A percentile compares a stretch with the other conserved stretches of the same genome.
phyloP scores from a whole-genome alignment of 2,888 invertebrate genomes.

The Drosophila atroscutellata region DNA sequence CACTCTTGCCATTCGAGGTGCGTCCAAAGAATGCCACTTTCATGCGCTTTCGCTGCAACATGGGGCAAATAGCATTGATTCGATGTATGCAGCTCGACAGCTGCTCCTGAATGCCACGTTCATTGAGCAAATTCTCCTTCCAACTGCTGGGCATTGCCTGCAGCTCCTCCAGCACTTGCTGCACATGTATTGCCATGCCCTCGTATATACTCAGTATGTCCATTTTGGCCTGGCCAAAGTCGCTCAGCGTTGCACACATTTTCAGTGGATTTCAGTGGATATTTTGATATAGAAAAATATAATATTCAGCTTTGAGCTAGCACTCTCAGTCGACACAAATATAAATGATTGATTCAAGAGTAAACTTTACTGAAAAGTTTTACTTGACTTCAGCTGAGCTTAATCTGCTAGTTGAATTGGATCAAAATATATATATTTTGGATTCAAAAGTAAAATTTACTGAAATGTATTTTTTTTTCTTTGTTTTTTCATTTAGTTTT shows the following conservation, averaged over 20 bases:
- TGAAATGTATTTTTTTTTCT: neutral
- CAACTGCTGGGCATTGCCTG: slow-evolving; percentile 12
- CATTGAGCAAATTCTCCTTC: slow-evolving; percentile 86
- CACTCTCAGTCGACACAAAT: neutral
- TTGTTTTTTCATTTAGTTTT: neutral
- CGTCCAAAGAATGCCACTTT: slow-evolving; percentile 90
- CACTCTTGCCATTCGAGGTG: slow-evolving; percentile 99
- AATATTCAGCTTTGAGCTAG: slow-evolving; percentile 10
- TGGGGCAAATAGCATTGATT: slow-evolving; percentile 96
- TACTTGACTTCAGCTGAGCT: neutral
- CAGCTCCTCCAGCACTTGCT: slow-evolving; percentile 69
- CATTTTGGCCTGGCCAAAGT: slow-evolving; percentile 98
- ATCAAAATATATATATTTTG: neutral
- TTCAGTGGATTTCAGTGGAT: neutral
- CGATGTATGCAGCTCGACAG: slow-evolving; percentile 90
- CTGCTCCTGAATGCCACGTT: slow-evolving; percentile 87
- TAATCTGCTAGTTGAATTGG: neutral
- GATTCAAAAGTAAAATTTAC: neutral
- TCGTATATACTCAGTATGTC: slow-evolving; percentile 98
- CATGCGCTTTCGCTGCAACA: slow-evolving; percentile 98
- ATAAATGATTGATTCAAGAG: neutral
- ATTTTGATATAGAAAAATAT: slow-evolving; percentile 46
- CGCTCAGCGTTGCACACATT: slow-evolving; percentile 88
- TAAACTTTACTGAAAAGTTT: neutral
- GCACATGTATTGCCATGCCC: slow-evolving; percentile 96